Conservation (phyloP, 2,888 invertebrate genomes). For the Chymomyza procnemis region DNA sequence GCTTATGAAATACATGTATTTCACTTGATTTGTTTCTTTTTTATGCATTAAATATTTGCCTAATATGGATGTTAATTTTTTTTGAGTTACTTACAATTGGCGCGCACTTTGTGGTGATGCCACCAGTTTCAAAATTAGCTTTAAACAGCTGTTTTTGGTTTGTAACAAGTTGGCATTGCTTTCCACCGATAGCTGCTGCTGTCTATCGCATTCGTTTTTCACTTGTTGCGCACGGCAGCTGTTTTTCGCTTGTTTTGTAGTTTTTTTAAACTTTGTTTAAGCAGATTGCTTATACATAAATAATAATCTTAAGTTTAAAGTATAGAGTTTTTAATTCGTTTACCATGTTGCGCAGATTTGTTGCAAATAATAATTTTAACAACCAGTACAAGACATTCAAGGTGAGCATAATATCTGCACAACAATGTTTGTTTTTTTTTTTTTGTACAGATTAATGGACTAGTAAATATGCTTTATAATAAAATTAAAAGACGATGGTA, state of each 20-base stretch:
- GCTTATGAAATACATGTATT: too few species aligned
- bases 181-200: constrained; percentile 1
- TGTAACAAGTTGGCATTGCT: not conserved
- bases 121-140: not conserved
- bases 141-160: not conserved
- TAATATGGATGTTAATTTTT: not conserved
- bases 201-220: not conserved
- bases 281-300: constrained; percentile 17
- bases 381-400: constrained; percentile 50
- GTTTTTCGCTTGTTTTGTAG: constrained; percentile 12
- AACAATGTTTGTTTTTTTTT: not conserved
- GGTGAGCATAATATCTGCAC: constrained; percentile 42
- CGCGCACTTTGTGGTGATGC: not conserved
- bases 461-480: not conserved
- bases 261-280: constrained; percentile 8
- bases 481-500: not conserved
- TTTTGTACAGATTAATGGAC: not conserved
- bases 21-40: not conserved
- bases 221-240: constrained; percentile 29
- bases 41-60: not conserved
- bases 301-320: constrained; percentile 14
- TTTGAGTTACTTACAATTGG: not conserved
- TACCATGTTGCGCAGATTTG: constrained; percentile 51
- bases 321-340: not conserved
- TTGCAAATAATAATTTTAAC: constrained; percentile 34